These are phyloP conservation scores for Plecturocebus donacophilus DNA, from an alignment of 2,113 vertebrate species.

Conservation along the genomic window DNA sequence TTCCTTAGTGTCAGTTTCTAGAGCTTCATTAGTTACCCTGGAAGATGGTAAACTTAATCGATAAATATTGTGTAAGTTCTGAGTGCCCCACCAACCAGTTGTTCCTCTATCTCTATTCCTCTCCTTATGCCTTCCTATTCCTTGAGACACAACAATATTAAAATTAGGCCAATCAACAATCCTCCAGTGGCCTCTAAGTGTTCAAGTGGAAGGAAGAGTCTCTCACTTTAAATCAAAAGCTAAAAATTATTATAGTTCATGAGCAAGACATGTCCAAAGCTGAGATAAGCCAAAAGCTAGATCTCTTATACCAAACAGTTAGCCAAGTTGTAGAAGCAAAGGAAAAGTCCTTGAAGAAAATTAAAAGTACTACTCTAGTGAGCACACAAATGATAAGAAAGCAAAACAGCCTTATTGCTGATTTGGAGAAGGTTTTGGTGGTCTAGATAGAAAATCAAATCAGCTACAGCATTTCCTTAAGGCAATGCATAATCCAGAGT, in stretches of 20 bases:
- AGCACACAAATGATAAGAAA: not conserved
- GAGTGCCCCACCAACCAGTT: not conserved
- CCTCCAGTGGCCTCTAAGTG: not conserved
- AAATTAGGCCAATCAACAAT: not conserved
- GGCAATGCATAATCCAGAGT: not conserved
- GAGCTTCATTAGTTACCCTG: not conserved
- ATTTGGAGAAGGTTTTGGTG: not conserved
- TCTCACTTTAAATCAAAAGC: not conserved
- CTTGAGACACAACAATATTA: not conserved
- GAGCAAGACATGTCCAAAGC: not conserved
- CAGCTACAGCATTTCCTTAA: not conserved
- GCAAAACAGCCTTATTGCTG: not conserved
- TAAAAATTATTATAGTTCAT: not conserved
- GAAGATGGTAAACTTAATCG: not conserved
- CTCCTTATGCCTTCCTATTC: not conserved
- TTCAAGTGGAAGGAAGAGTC: not conserved
- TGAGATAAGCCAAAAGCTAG: not conserved
- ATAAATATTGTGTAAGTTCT: not conserved
- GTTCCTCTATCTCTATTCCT: not conserved
- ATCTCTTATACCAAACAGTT: not conserved
- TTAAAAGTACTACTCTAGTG: not conserved
- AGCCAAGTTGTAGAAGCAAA: not conserved
- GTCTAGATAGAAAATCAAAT: not conserved
- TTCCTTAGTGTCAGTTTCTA: not conserved
- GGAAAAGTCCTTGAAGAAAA: not conserved